phyloP scores from a whole-genome alignment of 2,888 invertebrate species.

The Drosophila engyochracea region DNA sequence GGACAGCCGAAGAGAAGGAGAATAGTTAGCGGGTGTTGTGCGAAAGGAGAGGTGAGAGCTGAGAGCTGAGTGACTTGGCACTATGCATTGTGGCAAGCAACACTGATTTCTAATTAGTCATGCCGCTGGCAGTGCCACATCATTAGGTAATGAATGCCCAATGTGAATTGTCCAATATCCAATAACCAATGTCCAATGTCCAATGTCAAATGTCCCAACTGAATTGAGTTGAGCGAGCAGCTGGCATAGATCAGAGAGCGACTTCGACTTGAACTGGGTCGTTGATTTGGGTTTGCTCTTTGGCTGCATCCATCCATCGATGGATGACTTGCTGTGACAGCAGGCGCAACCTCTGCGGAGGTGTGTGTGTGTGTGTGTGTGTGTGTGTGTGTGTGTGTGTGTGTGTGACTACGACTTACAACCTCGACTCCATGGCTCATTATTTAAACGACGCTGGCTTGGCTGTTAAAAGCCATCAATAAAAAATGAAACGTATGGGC shows the following conservation, averaged over 20 bases:
- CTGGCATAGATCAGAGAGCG: slow-evolving; percentile 50
- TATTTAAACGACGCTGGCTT: slow-evolving; percentile 79
- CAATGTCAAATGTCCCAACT: slow-evolving; percentile 40
- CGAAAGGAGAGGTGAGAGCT: slow-evolving; percentile 5
- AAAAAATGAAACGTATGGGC: slow-evolving; percentile 60
- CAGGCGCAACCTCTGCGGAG: slow-evolving; percentile 61
- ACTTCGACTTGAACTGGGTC: slow-evolving; percentile 47
- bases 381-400: slow-evolving; percentile 30
- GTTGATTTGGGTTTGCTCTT: slow-evolving; percentile 1
- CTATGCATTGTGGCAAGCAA: slow-evolving; percentile 53
- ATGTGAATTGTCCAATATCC: slow-evolving; percentile 43
- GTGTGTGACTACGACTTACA: slow-evolving; percentile 41
- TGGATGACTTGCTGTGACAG: slow-evolving; percentile 66
- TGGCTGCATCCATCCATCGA: slow-evolving; percentile 32
- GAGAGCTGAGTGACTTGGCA: slow-evolving; percentile 59
- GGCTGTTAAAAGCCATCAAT: slow-evolving; percentile 80
- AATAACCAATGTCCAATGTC: slow-evolving; percentile 29
- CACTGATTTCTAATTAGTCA: slow-evolving; percentile 72
- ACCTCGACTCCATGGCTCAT: slow-evolving; percentile 74
- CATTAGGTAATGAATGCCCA: slow-evolving; percentile 67
- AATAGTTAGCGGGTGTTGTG: background rate
- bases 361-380: slow-evolving; percentile 49
- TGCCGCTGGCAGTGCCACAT: slow-evolving; percentile 66
- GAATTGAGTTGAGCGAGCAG: slow-evolving; percentile 39
- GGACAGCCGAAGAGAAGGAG: background rate